Conservation (phyloP, 2,113 vertebrate species). For the Bostrychus sinensis region DNA sequence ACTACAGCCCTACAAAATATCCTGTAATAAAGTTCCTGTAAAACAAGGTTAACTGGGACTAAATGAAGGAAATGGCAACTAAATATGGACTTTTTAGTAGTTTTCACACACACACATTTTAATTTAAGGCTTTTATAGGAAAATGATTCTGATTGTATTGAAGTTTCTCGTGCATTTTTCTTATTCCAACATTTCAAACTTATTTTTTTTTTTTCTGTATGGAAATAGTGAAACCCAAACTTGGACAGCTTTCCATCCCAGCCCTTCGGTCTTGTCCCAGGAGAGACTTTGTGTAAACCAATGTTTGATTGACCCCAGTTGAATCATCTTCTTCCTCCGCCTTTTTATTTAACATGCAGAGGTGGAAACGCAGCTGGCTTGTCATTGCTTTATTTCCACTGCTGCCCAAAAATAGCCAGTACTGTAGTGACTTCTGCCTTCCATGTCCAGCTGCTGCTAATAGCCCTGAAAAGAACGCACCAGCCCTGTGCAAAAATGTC, state of each 20-base stretch:
- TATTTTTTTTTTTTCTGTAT: too few relatives aligned
- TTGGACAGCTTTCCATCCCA: conserved; percentile 21
- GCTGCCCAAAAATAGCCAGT: conserved; percentile 51
- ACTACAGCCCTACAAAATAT: too few relatives aligned
- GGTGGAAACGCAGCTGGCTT: conserved; percentile 71
- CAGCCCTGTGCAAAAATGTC: conserved; percentile 1
- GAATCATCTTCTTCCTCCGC: conserved; percentile 35
- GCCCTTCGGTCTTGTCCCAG: conserved; percentile 4
- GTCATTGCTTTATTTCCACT: conserved; percentile 48
- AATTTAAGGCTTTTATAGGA: too few relatives aligned
- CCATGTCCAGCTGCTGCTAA: conserved; percentile 40
- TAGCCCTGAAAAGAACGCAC: conserved; percentile 29
- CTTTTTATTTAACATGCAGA: conserved; percentile 33
- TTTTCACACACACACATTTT: too few relatives aligned
- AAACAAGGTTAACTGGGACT: too few relatives aligned
- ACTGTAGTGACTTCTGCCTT: conserved; percentile 17
- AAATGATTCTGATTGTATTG: too few relatives aligned
- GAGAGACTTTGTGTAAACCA: conserved; percentile 45
- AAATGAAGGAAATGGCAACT: too few relatives aligned
- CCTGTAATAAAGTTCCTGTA: too few relatives aligned
- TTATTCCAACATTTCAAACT: too few relatives aligned
- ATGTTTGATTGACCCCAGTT: conserved; percentile 29
- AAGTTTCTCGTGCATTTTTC: too few relatives aligned
- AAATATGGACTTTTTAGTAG: too few relatives aligned
- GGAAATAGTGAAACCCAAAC: conserved; percentile 11